phyloP scores from a whole-genome alignment of 2,113 vertebrate species.

The Piaya cayana region DNA sequence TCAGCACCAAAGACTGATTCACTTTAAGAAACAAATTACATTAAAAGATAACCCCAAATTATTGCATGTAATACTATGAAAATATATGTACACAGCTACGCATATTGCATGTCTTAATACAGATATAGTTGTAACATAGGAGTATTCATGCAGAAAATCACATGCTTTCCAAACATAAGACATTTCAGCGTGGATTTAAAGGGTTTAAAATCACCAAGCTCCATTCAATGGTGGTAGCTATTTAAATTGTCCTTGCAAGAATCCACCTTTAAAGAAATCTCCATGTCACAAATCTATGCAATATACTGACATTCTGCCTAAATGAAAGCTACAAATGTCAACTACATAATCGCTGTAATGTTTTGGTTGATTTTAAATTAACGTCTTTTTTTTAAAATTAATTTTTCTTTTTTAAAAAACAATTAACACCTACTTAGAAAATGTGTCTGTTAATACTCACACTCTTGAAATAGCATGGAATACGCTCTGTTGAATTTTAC shows the following conservation, averaged over 20 bases:
- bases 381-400: too few species aligned
- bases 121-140: background rate
- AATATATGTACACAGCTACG: background rate
- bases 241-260: background rate
- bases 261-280: background rate
- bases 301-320: background rate
- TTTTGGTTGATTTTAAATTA: background rate
- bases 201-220: background rate
- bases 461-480: background rate
- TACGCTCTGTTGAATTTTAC: background rate
- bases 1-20: background rate
- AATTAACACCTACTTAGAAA: background rate
- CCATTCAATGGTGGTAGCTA: background rate
- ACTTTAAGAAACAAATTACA: background rate
- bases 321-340: background rate
- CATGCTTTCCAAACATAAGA: background rate
- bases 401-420: too few species aligned
- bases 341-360: background rate
- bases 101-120: background rate
- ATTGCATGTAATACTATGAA: background rate
- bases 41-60: background rate
- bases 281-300: background rate
- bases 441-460: background rate
- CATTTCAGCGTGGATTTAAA: background rate
- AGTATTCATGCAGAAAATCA: background rate